Conservation (phyloP, 2,113 vertebrate species). For the Callocephalon fimbriatum region DNA sequence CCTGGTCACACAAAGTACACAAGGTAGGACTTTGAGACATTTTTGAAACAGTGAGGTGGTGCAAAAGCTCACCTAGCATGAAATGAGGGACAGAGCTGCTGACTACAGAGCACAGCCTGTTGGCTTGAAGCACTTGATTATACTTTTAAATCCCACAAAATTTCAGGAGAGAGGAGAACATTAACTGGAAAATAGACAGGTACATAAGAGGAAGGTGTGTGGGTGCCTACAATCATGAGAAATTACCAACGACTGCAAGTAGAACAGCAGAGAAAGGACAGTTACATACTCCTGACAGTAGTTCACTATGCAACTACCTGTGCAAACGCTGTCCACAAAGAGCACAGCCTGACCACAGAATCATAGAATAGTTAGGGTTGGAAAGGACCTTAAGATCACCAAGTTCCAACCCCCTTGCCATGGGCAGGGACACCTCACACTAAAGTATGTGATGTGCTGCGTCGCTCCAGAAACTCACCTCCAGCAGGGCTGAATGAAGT, state of each 20-base stretch:
- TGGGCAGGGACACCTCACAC: not conserved
- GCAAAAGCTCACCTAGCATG: not conserved
- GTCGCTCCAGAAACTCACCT: not conserved
- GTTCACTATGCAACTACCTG: not conserved
- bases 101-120: not conserved
- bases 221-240: not conserved
- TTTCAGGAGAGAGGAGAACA: not conserved
- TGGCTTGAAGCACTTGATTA: not conserved
- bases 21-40: not conserved
- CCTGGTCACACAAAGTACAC: fast-evolving
- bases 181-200: not conserved
- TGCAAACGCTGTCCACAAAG: not conserved
- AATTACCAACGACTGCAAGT: not conserved
- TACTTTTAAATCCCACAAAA: not conserved
- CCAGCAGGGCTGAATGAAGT: not conserved
- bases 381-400: not conserved
- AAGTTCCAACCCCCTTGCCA: not conserved
- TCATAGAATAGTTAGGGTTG: not conserved
- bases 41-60: not conserved
- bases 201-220: fast-evolving
- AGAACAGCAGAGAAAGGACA: not conserved
- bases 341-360: not conserved
- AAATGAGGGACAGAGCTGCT: not conserved
- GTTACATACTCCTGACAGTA: not conserved
- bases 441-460: not conserved